phyloP scores from a whole-genome alignment of 2,888 invertebrate genomes.

The Liodrosophila aerea region DNA sequence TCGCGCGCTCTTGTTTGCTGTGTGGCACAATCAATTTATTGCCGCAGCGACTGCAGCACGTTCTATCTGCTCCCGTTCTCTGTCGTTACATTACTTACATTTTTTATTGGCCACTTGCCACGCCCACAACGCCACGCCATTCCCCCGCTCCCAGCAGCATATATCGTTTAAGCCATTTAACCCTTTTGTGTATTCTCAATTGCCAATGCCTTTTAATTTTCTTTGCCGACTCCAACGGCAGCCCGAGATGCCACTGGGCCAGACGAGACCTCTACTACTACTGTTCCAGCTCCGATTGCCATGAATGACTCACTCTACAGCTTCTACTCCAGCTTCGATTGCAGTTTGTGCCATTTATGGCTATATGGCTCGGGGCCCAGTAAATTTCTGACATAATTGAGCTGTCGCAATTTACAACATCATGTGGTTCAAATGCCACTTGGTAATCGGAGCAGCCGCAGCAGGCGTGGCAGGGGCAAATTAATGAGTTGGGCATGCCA shows the following conservation, averaged over 20 bases:
- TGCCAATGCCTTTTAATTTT: conserved; percentile 61
- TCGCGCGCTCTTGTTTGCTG: conserved; percentile 16
- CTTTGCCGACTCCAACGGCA: conserved; percentile 39
- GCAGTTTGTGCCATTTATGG: conserved; percentile 48
- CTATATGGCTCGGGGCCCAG: conserved; percentile 29
- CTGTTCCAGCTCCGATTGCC: neutral
- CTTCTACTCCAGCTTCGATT: conserved; percentile 31
- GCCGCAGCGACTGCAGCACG: conserved; percentile 7
- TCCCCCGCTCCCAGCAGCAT: neutral
- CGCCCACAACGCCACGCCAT: conserved; percentile 20
- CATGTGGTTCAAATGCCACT: conserved; percentile 27
- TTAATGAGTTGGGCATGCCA: conserved; percentile 37
- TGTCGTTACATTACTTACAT: conserved; percentile 63
- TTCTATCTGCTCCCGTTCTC: conserved; percentile 6
- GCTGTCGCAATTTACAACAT: conserved; percentile 63
- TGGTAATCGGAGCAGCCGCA: neutral
- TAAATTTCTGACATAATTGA: conserved; percentile 69
- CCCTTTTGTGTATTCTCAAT: conserved; percentile 66
- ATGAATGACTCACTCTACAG: neutral
- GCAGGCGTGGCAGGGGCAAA: conserved; percentile 1
- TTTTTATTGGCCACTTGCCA: conserved; percentile 68
- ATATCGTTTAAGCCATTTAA: conserved; percentile 67
- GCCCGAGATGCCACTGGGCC: conserved; percentile 30
- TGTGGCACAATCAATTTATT: conserved; percentile 55
- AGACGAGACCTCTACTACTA: neutral